Base-by-base conservation (phyloP, 2,888 invertebrate genomes). In the Anarsia innoxiella region DNA sequence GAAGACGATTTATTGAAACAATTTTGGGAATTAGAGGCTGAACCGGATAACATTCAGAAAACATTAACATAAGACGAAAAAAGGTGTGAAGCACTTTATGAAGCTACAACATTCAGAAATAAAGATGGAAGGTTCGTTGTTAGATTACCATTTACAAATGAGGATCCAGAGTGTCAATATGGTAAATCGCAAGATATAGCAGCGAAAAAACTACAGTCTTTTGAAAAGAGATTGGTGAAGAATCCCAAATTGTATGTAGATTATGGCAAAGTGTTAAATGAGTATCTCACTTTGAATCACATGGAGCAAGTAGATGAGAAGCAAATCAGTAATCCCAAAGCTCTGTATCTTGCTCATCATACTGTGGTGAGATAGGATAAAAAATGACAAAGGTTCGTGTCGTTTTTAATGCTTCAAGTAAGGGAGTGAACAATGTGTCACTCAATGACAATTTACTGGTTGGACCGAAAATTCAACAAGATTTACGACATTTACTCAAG, bases 21-120 rank as follows among this genome's bases (percentile, higher is more conserved):
- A 34, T 48, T 51, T 19, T 48, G 46, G 45, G 46, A 50, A 15
- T 31, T 49, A 1, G 46, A 49, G 35, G 14, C 25, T 26, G 40
- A 41, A 10, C 23, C 39, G 25, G 12, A 30, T 29, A 13, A 14
- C 13, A 32, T 30, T 2, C 10, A 37, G 5, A 40, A 36, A n/a
- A 27, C 15, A 15, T 2, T 37, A 8, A 37, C 41, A 4, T 14
- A 31, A 11, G 33, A 39, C 23, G 45, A 48, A 10, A 19, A 33
- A 12, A 28, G 23, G 15, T 42, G 43, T 33, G 46, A 50, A 37
- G 14, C 16, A 29, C 9, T 29, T 28, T 41, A 33, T 37, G 12
- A 32, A 23, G 13, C 30, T 14, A 39, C 40, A 30, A 31, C 43
- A 26, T 10, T 15, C 15, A 28, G 49, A 49, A 33, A 46, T 39